Percentiles rank a stretch among this genome's conserved stretches.
Conservation (phyloP, 2,113 vertebrate species). For the Orthonyx spaldingii region DNA sequence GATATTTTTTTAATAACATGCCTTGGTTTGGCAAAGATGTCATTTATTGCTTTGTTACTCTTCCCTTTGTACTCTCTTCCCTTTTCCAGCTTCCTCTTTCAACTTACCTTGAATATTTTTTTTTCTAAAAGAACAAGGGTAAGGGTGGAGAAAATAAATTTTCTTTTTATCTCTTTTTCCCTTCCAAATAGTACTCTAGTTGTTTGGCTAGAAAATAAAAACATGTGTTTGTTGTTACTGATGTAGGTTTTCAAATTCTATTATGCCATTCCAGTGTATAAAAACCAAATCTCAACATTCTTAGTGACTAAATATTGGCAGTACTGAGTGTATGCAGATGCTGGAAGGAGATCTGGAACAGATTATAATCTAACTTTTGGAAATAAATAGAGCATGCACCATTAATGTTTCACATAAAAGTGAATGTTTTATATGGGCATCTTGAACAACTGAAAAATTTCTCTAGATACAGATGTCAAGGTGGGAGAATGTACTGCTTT, state of each 20-base stretch:
- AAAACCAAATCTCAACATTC: slow-evolving; percentile 44
- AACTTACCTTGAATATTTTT: neutral
- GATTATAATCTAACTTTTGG: slow-evolving; percentile 38
- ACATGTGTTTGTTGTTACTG: slow-evolving; percentile 62
- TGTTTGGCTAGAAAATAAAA: slow-evolving; percentile 53
- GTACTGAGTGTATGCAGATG: slow-evolving; percentile 3
- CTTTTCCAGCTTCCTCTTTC: neutral
- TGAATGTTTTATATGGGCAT: neutral
- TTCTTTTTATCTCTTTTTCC: slow-evolving; percentile 4
- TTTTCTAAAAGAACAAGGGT: neutral
- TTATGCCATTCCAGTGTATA: slow-evolving; percentile 52
- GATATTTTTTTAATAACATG: neutral
- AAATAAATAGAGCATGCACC: slow-evolving; percentile 47
- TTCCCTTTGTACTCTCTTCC: neutral
- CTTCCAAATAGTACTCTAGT: neutral
- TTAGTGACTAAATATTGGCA: slow-evolving; percentile 54
- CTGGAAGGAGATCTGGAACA: slow-evolving; percentile 38
- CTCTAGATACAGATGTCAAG: neutral
- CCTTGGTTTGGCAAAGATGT: neutral
- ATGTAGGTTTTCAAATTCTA: slow-evolving; percentile 53
- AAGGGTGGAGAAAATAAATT: neutral
- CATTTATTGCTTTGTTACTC: neutral
- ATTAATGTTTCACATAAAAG: slow-evolving; percentile 17
- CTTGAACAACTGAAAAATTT: neutral
- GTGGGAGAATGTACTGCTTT: neutral